Percentiles rank a stretch among this genome's conserved stretches.
Evolutionary conservation across 2,888 invertebrate species (phyloP).

Genomic region (Hermodice carunculata): DNA sequence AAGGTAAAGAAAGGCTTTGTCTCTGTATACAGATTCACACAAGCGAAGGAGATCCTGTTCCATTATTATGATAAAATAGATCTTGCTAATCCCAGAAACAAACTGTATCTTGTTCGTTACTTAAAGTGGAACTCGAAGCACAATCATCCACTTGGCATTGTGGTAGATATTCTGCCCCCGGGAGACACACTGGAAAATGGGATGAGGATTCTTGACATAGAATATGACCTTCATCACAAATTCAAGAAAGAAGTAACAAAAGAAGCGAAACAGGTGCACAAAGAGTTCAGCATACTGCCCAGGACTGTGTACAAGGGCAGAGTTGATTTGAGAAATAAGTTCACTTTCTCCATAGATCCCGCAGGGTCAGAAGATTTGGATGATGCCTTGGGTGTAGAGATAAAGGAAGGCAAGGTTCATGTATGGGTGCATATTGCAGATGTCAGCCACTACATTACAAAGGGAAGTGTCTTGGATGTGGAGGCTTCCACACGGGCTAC

Average conservation of each 20-base stretch:
- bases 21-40: not conserved
- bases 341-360: conserved; percentile 52
- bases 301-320: conserved; percentile 38
- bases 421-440: conserved; percentile 42
- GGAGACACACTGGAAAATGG: conserved; percentile 40
- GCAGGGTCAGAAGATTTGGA: conserved; percentile 38
- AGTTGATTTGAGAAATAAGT: conserved; percentile 43
- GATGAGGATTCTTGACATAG: conserved; percentile 47
- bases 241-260: conserved; percentile 30
- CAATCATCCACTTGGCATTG: conserved; percentile 50
- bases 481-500: conserved; percentile 23
- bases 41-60: not conserved
- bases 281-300: conserved; percentile 39
- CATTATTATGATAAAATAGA: conserved; percentile 34
- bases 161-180: conserved; percentile 49
- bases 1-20: not conserved
- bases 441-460: conserved; percentile 30
- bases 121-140: conserved; percentile 52
- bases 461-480: conserved; percentile 24
- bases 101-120: conserved; percentile 55
- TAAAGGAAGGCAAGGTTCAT: conserved; percentile 4
- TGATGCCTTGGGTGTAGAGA: conserved; percentile 41
- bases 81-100: conserved; percentile 33
- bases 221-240: conserved; percentile 44
- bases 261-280: conserved; percentile 42